Evolutionary conservation across 2,113 vertebrate species (phyloP).

Genomic region (Ctenomys sociabilis): DNA sequence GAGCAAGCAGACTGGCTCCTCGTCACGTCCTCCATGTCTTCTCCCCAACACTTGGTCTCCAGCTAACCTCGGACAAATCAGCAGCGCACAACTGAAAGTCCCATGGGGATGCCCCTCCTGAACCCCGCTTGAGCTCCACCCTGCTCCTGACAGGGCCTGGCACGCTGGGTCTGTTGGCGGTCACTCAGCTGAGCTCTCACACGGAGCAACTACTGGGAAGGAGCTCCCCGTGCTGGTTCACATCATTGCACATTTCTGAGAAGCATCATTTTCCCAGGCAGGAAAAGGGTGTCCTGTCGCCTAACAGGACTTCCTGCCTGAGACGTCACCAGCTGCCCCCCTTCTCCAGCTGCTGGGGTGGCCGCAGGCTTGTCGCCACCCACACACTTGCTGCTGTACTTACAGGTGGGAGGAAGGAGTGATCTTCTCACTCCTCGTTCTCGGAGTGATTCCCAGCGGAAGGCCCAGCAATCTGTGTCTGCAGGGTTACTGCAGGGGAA

Average conservation of each 20-base stretch:
- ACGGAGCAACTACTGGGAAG: conserved; percentile 73
- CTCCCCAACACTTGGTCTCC: conserved; percentile 68
- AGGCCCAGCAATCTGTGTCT: neutral
- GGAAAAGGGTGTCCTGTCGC: conserved; percentile 71
- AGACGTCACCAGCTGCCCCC: conserved; percentile 32
- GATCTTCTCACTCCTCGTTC: conserved; percentile 25
- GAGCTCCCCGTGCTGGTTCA: conserved; percentile 65
- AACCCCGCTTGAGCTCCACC: conserved; percentile 63
- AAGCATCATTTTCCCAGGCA: conserved; percentile 71
- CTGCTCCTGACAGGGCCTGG: neutral
- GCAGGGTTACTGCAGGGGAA: neutral
- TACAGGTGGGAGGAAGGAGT: neutral
- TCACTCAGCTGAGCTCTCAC: conserved; percentile 64
- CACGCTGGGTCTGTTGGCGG: conserved; percentile 74
- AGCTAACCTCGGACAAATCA: conserved; percentile 73
- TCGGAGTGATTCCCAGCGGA: neutral
- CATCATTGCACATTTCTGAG: conserved; percentile 47
- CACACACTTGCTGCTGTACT: conserved; percentile 40
- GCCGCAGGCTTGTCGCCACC: too few species aligned
- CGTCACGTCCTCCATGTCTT: conserved; percentile 63
- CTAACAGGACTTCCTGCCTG: conserved; percentile 25
- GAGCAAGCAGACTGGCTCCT: neutral
- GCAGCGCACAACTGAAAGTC: conserved; percentile 73
- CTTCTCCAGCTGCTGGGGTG: conserved; percentile 12
- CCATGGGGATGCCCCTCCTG: conserved; percentile 43